Evolutionary conservation across 1,140 invertebrate genomes (phyloP).

Genomic region (Contarinia nasturtii): DNA sequence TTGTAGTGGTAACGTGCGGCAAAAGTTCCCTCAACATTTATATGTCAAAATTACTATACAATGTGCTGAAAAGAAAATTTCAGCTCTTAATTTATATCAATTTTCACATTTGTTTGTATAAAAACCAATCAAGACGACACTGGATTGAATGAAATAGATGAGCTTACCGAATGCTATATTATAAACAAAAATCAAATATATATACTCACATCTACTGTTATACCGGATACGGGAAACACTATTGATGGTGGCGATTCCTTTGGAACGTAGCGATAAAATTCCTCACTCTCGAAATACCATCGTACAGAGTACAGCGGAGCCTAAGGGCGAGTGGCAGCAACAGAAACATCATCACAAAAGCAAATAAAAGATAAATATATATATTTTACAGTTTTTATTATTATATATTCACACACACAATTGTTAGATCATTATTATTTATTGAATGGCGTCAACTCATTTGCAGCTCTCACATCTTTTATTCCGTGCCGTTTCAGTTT

Average conservation of each 20-base stretch:
- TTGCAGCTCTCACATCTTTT: background rate
- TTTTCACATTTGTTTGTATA: no score
- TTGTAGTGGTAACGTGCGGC: no score
- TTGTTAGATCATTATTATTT: background rate
- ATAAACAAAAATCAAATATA: background rate
- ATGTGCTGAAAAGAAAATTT: no score
- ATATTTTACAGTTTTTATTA: background rate
- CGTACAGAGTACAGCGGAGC: conserved; percentile 60
- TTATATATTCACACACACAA: background rate
- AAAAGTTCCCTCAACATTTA: no score
- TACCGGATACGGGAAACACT: conserved; percentile 45
- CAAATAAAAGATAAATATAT: background rate
- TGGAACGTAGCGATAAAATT: conserved; percentile 59
- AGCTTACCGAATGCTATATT: no score
- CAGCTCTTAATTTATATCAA: no score
- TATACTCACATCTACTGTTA: conserved; percentile 57
- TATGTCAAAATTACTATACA: no score
- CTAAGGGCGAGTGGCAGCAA: conserved; percentile 12
- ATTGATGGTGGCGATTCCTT: conserved; percentile 46
- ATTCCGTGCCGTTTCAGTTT: no score
- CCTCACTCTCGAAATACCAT: conserved; percentile 59
- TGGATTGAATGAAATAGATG: no score
- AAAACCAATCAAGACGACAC: no score
- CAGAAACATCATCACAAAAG: background rate
- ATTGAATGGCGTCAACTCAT: background rate